Conservation (phyloP, 2,797 vertebrate species). For the Mionectes olivaceus region DNA sequence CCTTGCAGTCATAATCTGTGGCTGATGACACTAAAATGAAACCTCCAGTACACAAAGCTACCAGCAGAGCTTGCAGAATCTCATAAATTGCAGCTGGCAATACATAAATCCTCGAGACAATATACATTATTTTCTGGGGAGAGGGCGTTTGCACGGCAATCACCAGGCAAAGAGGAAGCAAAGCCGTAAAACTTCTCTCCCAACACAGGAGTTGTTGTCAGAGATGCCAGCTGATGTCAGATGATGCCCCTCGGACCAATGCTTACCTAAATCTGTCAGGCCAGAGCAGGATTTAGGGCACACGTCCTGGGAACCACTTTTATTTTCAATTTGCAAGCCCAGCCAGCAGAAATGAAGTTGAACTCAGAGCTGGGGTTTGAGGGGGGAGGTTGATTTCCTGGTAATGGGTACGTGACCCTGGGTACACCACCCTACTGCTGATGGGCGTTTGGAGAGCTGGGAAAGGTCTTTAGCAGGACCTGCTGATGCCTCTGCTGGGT, state of each 20-base stretch:
- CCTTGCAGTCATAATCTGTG: constrained; percentile 73
- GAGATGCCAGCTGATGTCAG: background rate
- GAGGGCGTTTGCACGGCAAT: background rate
- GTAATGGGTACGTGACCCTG: too few relatives aligned
- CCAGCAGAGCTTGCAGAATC: constrained; percentile 55
- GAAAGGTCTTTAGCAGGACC: background rate
- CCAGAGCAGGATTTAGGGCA: background rate
- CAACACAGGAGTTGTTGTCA: background rate
- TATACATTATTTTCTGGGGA: constrained; percentile 39
- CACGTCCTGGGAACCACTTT: background rate
- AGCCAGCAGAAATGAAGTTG: background rate
- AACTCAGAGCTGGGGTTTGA: background rate
- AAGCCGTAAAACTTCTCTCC: constrained; percentile 31
- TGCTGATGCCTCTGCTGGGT: background rate
- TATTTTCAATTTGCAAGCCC: background rate
- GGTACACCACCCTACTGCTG: fast-evolving
- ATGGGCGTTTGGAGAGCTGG: background rate
- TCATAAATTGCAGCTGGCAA: constrained; percentile 35
- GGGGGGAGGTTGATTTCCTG: background rate
- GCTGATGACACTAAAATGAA: constrained; percentile 66
- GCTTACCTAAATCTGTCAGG: background rate
- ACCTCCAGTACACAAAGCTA: constrained; percentile 31
- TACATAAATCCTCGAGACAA: constrained; percentile 23
- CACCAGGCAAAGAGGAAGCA: background rate
- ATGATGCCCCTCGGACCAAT: fast-evolving